Base-by-base conservation (phyloP, 2,113 vertebrate species). In the Halichoeres trimaculatus region DNA sequence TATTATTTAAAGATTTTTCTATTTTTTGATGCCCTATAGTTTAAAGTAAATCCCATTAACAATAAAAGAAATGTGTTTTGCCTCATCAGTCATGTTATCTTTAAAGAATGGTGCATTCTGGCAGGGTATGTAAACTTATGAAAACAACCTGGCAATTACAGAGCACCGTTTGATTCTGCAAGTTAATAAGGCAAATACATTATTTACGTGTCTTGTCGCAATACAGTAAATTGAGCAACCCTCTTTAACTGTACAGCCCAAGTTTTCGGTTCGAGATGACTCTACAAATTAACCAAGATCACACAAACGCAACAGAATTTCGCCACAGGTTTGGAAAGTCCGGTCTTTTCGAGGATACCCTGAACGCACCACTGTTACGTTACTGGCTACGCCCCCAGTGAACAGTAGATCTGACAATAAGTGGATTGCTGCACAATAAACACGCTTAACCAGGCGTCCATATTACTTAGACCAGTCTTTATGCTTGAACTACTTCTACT, bases 351-450 rank as follows among this genome's bases (percentile, higher is more conserved):
- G 43, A 51, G 26, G 30, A 6, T 8, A 8, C 24, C 2, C 0
- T 66, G 80, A 90, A 91, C 68, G 76, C 81, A 80, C 13, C 88
- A 58, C 8, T 13, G 1, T 17, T 23, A 19, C 22, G 10, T 4
- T 2, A 10, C 3, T 1, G 17, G 41, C 1, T 20, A 34, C 61
- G 8, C 59, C 59, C 34, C 45, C 16, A 16, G 13, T 7, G 19
- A 8, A 16, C 22, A 30, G 53, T 10, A 78, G 88, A 90, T 89
- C 76, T 88, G 1, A 0, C 79, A 47, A 13, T 0, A 70, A 54
- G 1, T 48, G 87, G 85, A 89, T 77, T 40, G 11, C 1, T n/a
- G 0, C 16, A 1, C 10, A 0, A 16, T 20, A 6, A 41, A 3
- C 17, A 4, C 8, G 17, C 47, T 11, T 0, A 6, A 59, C 14